Base-by-base conservation (phyloP, 2,888 invertebrate genomes). In the Ophion ventricosus region DNA sequence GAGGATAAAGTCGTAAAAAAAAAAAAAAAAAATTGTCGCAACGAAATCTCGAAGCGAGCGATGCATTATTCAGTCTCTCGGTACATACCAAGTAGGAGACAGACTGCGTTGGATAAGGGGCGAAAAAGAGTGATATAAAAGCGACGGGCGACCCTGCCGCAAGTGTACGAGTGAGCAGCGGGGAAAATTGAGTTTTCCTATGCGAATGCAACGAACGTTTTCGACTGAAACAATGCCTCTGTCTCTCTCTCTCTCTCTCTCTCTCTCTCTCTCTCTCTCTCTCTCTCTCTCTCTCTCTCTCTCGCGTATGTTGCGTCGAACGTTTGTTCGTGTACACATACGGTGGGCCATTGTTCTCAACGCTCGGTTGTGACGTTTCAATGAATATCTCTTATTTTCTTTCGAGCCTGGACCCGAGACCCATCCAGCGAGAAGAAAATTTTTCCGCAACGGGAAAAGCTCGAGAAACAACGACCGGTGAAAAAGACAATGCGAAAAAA, bases 161-260 rank as follows among this genome's bases (percentile, higher is more conserved):
- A 59, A 59, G 25, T 54, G 76, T 29, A 66, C 14, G 40, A 57
- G 40, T 56, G 59, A 79, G 82, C 35, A 40, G 29, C 56, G 70
- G 57, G 67, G 75, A 72, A 81, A 84, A 84, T 84, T 78, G 81
- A 84, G 54, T 84, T 84, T 78, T 81, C 43, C 56, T 49, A 49
- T 64, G 17, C 77, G 59, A 74, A 75, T 78, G 73, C 80, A 74
- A 63, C 74, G 70, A 57, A 79, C 80, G 69, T 78, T 77, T 78
- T 59, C 54, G 40, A 76, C 63, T 81, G 56, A 80, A 74, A 81
- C 77, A 84, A 84, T 78, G 77, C 72, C 63, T 66, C 49, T 29
- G 2, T 29, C 29, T 29, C 26, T 63, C 67, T 11, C 40, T 59
- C 43, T 26, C 61, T 66, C 49, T 29, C 29, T 29, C 29, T 29